Conservation (phyloP, 2,888 invertebrate species). For the Tortricodes alternella region DNA sequence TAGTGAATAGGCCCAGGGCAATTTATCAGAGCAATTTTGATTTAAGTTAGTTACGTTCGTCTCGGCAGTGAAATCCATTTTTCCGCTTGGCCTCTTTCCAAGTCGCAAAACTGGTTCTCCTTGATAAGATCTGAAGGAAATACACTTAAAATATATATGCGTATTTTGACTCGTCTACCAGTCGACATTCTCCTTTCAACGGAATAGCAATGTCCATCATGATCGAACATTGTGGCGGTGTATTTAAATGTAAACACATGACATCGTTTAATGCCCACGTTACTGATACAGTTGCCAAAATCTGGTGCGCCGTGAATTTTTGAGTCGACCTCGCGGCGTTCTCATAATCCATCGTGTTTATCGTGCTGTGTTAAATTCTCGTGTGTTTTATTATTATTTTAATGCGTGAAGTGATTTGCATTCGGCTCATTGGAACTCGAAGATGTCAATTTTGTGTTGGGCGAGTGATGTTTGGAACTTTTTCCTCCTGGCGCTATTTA, state of each 20-base stretch:
- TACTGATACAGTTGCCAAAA: slow-evolving; percentile 61
- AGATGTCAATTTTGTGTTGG: slow-evolving; percentile 53
- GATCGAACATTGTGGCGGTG: slow-evolving; percentile 40
- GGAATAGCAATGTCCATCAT: slow-evolving; percentile 43
- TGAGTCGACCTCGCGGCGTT: slow-evolving; percentile 48
- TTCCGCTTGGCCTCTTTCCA: slow-evolving; percentile 65
- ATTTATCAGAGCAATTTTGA: slow-evolving; percentile 7
- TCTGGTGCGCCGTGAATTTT: slow-evolving; percentile 60
- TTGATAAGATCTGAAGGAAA: slow-evolving; percentile 53
- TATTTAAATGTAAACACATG: slow-evolving; percentile 54
- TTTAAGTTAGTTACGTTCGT: slow-evolving; percentile 10
- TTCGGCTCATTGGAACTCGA: slow-evolving; percentile 25
- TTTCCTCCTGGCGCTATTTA: slow-evolving; percentile 48
- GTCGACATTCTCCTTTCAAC: slow-evolving; percentile 37
- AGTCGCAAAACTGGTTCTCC: slow-evolving; percentile 52
- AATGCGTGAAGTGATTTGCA: slow-evolving; percentile 32
- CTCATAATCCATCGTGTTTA: slow-evolving; percentile 50
- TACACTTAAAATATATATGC: slow-evolving; percentile 48
- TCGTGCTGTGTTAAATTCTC: slow-evolving; percentile 39
- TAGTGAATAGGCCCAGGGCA: slow-evolving; percentile 1
- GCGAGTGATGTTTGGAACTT: slow-evolving; percentile 46
- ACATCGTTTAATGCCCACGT: slow-evolving; percentile 55
- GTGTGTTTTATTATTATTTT: slow-evolving; percentile 36
- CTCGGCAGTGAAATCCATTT: slow-evolving; percentile 36
- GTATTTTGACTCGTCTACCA: slow-evolving; percentile 35